A percentile compares a stretch with the other conserved stretches of the same genome.
Evolutionary conservation across 2,888 invertebrate genomes (phyloP).

Genomic region (Nomada hirtipes): DNA sequence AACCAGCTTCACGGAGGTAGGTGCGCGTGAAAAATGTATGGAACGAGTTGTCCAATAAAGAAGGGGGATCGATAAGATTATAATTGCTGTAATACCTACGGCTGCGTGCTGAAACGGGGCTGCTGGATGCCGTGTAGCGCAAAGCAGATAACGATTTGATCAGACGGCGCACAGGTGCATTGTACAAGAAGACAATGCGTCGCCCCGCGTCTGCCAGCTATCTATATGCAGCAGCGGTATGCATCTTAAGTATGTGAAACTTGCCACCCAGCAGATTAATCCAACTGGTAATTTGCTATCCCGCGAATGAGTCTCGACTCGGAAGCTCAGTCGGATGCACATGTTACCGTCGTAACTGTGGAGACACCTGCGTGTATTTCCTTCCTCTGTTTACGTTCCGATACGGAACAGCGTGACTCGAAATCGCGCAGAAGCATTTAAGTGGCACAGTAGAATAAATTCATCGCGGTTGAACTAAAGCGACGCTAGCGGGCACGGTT

Average conservation of each 20-base stretch:
- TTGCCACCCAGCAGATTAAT: constrained; percentile 61
- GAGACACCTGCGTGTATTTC: not conserved
- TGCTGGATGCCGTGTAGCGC: not conserved
- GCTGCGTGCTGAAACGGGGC: too few species aligned
- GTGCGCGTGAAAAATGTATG: too few species aligned
- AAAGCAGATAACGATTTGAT: constrained; percentile 53
- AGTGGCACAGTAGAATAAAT: not conserved
- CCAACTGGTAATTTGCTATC: constrained; percentile 65
- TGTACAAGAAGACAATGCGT: constrained; percentile 43
- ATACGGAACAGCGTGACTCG: too few species aligned
- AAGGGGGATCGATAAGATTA: too few species aligned
- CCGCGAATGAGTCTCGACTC: constrained; percentile 58
- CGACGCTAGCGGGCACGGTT: not conserved
- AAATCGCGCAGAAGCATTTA: too few species aligned
- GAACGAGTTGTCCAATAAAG: too few species aligned
- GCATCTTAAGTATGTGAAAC: constrained; percentile 61
- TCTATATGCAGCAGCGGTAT: constrained; percentile 48
- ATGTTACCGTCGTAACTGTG: constrained; percentile 36
- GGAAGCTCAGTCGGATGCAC: constrained; percentile 58
- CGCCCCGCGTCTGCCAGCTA: constrained; percentile 42
- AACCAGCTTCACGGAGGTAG: not conserved
- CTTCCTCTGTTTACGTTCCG: too few species aligned
- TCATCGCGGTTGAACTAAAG: constrained; percentile 11
- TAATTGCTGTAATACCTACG: too few species aligned
- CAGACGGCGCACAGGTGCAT: constrained; percentile 42